Base-by-base conservation (phyloP, 2,888 invertebrate species). In the Eilema sororculum region DNA sequence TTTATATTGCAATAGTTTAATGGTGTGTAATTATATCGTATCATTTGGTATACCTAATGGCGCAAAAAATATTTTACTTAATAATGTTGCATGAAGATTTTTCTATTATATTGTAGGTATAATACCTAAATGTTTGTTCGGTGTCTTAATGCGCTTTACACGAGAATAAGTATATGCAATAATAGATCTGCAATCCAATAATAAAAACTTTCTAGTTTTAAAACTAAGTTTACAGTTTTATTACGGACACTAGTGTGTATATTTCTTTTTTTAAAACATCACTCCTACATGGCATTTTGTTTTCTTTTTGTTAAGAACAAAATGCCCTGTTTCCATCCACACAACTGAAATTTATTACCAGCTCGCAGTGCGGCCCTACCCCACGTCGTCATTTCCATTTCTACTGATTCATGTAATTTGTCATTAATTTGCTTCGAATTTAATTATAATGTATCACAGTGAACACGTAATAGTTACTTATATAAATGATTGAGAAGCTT, bases 371-470 rank as follows among this genome's bases (percentile, higher is more conserved):
- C 2, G 13, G 64, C 83, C 78, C 64, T 13, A 75, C 73, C 70
- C 66, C 33, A 62, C 62, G 67, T 81, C 78, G 75, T 76, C 81
- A 80, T 80, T 83, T 83, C 79, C 72, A 81, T 84, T 86, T 75
- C 83, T 77, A 79, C 80, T 80, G 75, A 84, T 84, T 86, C 79
- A 78, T 74, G 79, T 86, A 84, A 85, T 84, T 85, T 85, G 82
- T 81, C 83, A 84, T 84, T 85, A 86, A 87, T 85, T 87, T 85
- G 79, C 75, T 74, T 72, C 67, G 77, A 84, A 84, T 86, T 84
- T 84, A 85, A 86, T 87, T 86, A 86, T 82, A 76, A 80, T 73
- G 76, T 77, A 77, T 81, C 70, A 78, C 71, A 69, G 76, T 76
- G 67, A 79, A 74, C 78, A 74, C 73, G 71, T 72, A 79, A 80